phyloP scores from a whole-genome alignment of 2,797 vertebrate genomes.

The Malacoctenus gilli region DNA sequence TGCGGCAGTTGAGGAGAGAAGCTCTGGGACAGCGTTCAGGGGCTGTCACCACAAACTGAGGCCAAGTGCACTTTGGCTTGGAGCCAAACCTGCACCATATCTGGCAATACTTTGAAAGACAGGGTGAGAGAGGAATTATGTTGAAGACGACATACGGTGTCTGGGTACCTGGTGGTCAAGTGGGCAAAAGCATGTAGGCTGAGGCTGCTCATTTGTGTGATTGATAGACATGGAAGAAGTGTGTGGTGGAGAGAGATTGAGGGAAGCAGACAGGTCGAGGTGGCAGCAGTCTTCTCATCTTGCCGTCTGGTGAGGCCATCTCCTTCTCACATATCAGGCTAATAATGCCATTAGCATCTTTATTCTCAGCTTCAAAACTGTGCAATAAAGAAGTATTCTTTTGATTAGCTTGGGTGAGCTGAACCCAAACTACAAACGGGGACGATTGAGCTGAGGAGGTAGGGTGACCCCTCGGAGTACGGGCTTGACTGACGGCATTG shows the following conservation, averaged over 20 bases:
- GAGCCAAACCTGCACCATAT: no score
- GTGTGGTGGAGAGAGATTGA: neutral
- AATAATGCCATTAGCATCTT: neutral
- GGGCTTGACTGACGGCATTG: neutral
- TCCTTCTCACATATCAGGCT: neutral
- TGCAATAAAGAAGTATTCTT: neutral
- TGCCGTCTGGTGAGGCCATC: neutral
- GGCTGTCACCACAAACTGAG: no score
- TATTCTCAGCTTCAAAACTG: neutral
- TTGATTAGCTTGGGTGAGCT: neutral
- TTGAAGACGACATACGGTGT: no score
- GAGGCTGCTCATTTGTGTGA: no score
- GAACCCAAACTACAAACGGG: neutral
- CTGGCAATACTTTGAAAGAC: no score
- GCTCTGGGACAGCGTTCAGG: no score
- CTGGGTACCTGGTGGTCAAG: no score
- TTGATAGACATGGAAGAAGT: neutral
- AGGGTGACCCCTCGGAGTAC: neutral
- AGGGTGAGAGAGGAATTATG: no score
- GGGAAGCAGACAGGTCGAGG: neutral
- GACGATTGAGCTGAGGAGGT: neutral
- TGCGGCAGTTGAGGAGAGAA: no score
- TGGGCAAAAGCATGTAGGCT: no score
- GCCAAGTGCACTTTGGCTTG: no score
- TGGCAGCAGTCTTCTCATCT: neutral